Percentiles rank a stretch among this genome's conserved stretches.
Conservation (phyloP, 2,797 vertebrate genomes). For the Paedocypris micromegethes region DNA sequence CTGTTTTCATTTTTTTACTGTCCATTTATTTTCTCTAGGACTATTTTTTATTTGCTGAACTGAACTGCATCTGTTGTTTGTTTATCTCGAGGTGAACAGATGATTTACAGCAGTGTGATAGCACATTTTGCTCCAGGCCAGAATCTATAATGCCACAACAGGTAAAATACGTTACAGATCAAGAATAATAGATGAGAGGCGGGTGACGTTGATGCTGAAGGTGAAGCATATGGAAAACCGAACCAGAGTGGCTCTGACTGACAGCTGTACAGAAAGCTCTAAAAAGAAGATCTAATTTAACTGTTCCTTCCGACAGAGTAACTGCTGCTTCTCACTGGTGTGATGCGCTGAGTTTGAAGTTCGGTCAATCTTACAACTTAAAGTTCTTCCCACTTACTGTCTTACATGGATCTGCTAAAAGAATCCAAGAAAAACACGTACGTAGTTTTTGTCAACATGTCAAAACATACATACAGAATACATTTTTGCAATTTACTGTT, state of each 20-base stretch:
- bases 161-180: conserved; percentile 10
- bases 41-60: conserved; percentile 1
- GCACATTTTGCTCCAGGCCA: conserved; percentile 11
- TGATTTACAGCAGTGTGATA: conserved; percentile 16
- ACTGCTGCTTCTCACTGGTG: not conserved
- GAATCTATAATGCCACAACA: conserved; percentile 24
- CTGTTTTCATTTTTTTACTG: no score
- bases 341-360: not conserved
- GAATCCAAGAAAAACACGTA: no score
- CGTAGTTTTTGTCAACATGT: no score
- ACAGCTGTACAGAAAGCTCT: not conserved
- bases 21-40: no score
- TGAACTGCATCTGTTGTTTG: conserved; percentile 31
- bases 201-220: not conserved
- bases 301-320: not conserved
- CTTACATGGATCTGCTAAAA: no score
- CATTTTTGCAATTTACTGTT: no score
- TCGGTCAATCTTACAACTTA: no score
- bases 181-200: conserved; percentile 7
- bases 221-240: not conserved
- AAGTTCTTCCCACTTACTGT: no score
- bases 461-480: no score
- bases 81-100: conserved; percentile 1
- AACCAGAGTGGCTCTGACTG: not conserved
- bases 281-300: not conserved